These are phyloP conservation scores for Actenoides hombroni DNA, from an alignment of 2,113 vertebrate genomes.

Conservation along the genomic window DNA sequence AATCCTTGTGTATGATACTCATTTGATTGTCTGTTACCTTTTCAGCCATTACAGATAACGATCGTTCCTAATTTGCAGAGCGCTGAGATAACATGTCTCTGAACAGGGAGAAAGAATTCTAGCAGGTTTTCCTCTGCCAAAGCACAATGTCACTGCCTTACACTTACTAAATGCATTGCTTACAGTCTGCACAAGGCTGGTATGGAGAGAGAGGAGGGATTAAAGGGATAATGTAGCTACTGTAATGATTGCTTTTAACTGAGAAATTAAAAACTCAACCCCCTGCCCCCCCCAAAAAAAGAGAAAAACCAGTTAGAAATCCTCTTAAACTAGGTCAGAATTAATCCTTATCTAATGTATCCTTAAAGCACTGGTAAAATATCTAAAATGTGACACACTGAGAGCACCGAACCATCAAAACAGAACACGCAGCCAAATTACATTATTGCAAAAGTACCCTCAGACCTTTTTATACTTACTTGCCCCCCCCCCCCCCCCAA, in stretches of 20 bases:
- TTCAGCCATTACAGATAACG: constrained; percentile 30
- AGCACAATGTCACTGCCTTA: constrained; percentile 47
- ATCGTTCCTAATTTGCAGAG: constrained; percentile 25
- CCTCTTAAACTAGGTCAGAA: constrained; percentile 71
- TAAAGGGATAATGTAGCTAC: constrained; percentile 48
- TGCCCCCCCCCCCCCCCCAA: background rate
- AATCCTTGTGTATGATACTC: constrained; percentile 59
- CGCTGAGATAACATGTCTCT: constrained; percentile 28
- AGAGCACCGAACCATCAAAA: constrained; percentile 48
- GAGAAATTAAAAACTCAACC: constrained; percentile 69
- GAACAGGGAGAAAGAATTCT: constrained; percentile 30
- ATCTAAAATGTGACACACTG: constrained; percentile 25
- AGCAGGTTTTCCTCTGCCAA: constrained; percentile 36
- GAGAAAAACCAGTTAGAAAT: constrained; percentile 34
- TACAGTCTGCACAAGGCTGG: constrained; percentile 1
- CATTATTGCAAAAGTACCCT: constrained; percentile 26
- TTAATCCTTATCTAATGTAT: constrained; percentile 67
- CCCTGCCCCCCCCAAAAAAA: background rate
- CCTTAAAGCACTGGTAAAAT: constrained; percentile 62
- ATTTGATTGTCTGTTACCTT: constrained; percentile 64
- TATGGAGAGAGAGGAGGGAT: constrained; percentile 15
- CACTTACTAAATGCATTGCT: constrained; percentile 15
- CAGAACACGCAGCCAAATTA: constrained; percentile 52
- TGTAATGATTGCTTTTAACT: constrained; percentile 44
- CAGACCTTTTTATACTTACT: constrained; percentile 13